Percentiles rank a stretch among this genome's conserved stretches.
Evolutionary conservation across 2,888 invertebrate genomes (phyloP).

Genomic region (Hypolimnas misippus): DNA sequence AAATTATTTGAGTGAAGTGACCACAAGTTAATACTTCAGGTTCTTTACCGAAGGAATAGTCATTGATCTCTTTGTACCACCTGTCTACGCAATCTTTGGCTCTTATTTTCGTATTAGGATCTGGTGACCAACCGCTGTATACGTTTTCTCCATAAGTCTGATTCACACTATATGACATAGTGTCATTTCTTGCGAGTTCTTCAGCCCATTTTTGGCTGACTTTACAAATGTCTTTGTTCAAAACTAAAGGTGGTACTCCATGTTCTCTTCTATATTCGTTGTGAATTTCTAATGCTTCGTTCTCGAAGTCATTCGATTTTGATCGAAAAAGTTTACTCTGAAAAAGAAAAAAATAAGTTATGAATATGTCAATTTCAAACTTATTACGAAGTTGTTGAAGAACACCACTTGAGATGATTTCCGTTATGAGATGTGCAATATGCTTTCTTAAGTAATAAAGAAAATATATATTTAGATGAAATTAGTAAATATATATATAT

Average conservation of each 20-base stretch:
- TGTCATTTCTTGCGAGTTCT: constrained; percentile 85
- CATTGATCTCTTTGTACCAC: constrained; percentile 91
- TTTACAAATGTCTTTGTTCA: constrained; percentile 86
- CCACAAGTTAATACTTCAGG: constrained; percentile 86
- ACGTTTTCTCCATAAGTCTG: constrained; percentile 88
- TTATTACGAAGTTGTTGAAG: no score
- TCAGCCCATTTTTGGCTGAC: constrained; percentile 89
- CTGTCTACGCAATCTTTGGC: constrained; percentile 88
- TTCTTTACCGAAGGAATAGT: constrained; percentile 87
- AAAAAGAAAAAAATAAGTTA: constrained; percentile 48
- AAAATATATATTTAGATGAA: no score
- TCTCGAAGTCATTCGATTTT: constrained; percentile 70
- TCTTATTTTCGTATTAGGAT: constrained; percentile 85
- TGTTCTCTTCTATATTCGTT: constrained; percentile 76
- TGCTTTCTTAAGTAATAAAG: no score
- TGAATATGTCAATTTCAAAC: neutral
- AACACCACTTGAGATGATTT: no score
- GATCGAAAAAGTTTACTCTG: constrained; percentile 75
- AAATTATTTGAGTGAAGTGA: constrained; percentile 91
- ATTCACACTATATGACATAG: constrained; percentile 86
- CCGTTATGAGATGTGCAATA: no score
- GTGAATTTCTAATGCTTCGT: constrained; percentile 71
- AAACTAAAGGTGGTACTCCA: constrained; percentile 74
- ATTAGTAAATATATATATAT: no score
- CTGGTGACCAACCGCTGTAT: constrained; percentile 87